Percentiles rank a stretch among this genome's conserved stretches.
These are phyloP conservation scores for Apis dorsata DNA, from an alignment of 1,140 invertebrate species.

Conservation along the genomic window DNA sequence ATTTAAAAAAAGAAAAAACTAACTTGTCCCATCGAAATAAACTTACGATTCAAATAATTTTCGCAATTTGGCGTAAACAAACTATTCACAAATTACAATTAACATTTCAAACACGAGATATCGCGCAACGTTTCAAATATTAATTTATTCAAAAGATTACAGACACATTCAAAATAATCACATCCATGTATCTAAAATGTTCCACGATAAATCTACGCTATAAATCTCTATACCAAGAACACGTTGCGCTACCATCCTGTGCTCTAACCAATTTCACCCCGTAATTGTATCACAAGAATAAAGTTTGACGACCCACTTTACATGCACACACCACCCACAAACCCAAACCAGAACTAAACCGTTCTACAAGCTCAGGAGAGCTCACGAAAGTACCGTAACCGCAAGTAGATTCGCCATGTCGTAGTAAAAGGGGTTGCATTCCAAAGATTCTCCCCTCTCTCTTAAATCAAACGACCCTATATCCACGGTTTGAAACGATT, in stretches of 20 bases:
- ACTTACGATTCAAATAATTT: too few relatives aligned
- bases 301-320: neutral
- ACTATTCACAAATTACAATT: too few relatives aligned
- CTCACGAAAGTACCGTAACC: neutral
- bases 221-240: too few relatives aligned
- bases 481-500: neutral
- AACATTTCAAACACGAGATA: too few relatives aligned
- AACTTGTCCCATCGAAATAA: too few relatives aligned
- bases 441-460: neutral
- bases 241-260: neutral
- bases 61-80: too few relatives aligned
- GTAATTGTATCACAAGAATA: neutral
- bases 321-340: neutral
- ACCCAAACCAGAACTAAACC: neutral
- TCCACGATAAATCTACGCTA: neutral
- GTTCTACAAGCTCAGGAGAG: neutral
- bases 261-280: neutral
- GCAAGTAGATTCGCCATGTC: neutral
- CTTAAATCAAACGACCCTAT: neutral
- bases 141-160: too few relatives aligned
- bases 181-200: too few relatives aligned
- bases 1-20: too few relatives aligned
- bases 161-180: too few relatives aligned
- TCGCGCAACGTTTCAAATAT: too few relatives aligned
- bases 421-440: neutral